Evolutionary conservation across 2,888 invertebrate species (phyloP).

Genomic region (Eupithecia exiguata): DNA sequence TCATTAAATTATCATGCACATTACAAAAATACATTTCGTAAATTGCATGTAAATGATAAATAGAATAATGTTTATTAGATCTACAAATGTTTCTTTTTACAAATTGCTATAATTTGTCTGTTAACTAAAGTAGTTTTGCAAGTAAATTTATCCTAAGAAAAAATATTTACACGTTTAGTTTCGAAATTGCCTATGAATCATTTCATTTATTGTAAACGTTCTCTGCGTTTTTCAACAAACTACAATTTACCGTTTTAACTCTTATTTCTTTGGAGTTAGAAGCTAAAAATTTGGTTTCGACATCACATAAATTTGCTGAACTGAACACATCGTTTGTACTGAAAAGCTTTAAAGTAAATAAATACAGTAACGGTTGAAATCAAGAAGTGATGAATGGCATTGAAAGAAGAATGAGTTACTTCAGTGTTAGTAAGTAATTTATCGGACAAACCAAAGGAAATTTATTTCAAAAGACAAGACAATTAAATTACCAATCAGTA

Average conservation of each 20-base stretch:
- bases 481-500: too few relatives aligned
- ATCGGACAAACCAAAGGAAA: background rate
- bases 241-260: background rate
- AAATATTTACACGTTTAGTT: constrained; percentile 28
- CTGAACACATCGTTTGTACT: background rate
- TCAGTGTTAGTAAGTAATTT: background rate
- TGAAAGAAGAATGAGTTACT: background rate
- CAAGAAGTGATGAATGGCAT: background rate
- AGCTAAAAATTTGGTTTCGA: background rate
- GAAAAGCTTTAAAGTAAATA: background rate
- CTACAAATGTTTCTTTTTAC: constrained; percentile 5
- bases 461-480: too few relatives aligned
- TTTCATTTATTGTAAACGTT: constrained; percentile 13
- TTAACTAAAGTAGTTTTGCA: constrained; percentile 13
- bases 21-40: background rate
- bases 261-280: background rate
- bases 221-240: constrained; percentile 6
- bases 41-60: constrained; percentile 14
- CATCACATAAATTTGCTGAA: background rate
- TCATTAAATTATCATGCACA: background rate
- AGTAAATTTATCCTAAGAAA: constrained; percentile 10
- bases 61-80: background rate
- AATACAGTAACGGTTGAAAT: background rate
- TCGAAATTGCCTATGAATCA: constrained; percentile 23
- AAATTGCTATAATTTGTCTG: constrained; percentile 27